Evolutionary conservation across 2,797 vertebrate genomes (phyloP).

Genomic region (Serranus cabrilla): DNA sequence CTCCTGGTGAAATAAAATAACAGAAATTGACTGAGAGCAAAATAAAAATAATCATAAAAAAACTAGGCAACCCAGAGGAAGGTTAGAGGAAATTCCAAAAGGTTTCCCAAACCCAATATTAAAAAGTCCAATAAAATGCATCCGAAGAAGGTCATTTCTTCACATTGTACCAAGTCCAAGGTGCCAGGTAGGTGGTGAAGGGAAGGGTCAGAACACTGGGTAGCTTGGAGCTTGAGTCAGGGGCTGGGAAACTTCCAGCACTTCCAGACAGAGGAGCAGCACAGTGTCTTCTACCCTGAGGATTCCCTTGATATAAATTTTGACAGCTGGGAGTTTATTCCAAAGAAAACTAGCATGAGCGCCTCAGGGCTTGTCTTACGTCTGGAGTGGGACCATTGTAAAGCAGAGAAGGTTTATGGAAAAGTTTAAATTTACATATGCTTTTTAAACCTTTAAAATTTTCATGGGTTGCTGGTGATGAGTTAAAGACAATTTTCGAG

Average conservation of each 20-base stretch:
- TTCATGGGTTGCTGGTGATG: neutral
- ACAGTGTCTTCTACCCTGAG: conserved; percentile 15
- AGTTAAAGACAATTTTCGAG: neutral
- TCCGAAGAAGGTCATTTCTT: conserved; percentile 9
- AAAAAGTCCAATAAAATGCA: conserved; percentile 5
- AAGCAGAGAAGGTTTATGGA: neutral
- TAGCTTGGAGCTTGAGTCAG: conserved; percentile 10
- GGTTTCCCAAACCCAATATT: neutral
- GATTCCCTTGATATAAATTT: neutral
- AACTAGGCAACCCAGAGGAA: neutral
- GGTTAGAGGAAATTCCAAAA: conserved; percentile 14
- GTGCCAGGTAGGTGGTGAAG: conserved; percentile 22
- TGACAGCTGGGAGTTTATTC: neutral
- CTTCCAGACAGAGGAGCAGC: conserved; percentile 5
- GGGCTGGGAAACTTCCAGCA: neutral
- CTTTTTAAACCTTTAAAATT: neutral
- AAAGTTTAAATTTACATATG: neutral
- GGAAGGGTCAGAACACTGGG: conserved; percentile 9
- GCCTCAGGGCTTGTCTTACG: conserved; percentile 7
- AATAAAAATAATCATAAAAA: too few relatives aligned
- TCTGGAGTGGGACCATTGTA: neutral
- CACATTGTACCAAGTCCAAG: conserved; percentile 9
- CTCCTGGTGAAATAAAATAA: neutral
- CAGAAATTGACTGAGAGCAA: neutral
- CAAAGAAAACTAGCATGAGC: neutral